Percentiles rank a stretch among this genome's conserved stretches.
phyloP scores from a whole-genome alignment of 2,797 vertebrate species.

The Rhinella marina region DNA sequence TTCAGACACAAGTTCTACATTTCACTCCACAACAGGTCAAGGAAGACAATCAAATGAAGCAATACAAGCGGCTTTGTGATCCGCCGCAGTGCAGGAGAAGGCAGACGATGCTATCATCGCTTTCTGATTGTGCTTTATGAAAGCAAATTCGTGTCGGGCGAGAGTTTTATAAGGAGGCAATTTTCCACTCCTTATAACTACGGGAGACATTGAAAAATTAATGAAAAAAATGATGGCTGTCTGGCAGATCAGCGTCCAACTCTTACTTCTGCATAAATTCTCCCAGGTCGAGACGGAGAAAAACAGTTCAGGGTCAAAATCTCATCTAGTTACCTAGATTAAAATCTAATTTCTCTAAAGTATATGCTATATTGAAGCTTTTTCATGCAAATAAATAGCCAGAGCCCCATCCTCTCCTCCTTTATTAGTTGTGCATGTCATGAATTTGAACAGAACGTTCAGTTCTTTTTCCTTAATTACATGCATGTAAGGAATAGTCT shows the following conservation, averaged over 20 bases:
- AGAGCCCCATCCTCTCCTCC: constrained; percentile 75
- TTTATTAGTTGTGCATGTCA: constrained; percentile 77
- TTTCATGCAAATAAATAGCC: constrained; percentile 90
- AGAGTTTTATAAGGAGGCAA: constrained; percentile 76
- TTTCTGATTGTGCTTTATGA: constrained; percentile 84
- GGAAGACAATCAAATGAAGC: constrained; percentile 13
- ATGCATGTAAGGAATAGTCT: constrained; percentile 75
- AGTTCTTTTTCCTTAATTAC: constrained; percentile 81
- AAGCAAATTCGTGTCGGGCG: constrained; percentile 78
- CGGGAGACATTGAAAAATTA: constrained; percentile 83
- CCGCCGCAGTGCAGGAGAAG: neutral
- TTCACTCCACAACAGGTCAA: constrained; percentile 20
- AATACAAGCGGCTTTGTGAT: neutral
- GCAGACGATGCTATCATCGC: constrained; percentile 64
- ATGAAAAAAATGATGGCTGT: constrained; percentile 83
- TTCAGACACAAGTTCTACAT: neutral
- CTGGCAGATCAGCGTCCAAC: constrained; percentile 74
- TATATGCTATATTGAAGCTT: constrained; percentile 81
- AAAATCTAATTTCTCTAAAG: constrained; percentile 93
- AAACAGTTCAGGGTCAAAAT: constrained; percentile 86
- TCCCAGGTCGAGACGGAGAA: constrained; percentile 78
- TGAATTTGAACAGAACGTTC: constrained; percentile 78
- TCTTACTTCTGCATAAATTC: constrained; percentile 86
- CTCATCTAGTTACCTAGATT: constrained; percentile 92
- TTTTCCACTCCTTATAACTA: constrained; percentile 76